Evolutionary conservation across 2,113 vertebrate species (phyloP), one percentile per base, ranked within the genome.

Genomic region (Dicentrarchus labrax): DNA sequence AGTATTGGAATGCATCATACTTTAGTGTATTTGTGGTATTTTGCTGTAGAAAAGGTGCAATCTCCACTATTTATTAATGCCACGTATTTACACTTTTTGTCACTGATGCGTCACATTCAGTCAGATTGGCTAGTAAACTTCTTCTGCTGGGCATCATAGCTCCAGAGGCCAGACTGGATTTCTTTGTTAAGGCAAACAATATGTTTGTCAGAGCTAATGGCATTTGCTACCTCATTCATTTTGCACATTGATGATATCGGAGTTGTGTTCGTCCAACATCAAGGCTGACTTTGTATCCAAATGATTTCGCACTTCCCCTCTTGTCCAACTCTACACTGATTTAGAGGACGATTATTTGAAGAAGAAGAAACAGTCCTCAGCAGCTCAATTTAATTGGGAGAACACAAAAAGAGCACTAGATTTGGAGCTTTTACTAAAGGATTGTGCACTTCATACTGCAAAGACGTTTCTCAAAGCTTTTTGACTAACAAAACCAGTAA

Each of bases 141-240:
- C 66, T 73, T 16, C 41, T 71, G 75, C 39, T 16, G 24, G 21
- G 47, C n/a, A 22, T 48, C 7, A 5, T 6, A 6, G 59, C 61
- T 65, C 67, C 22, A 65, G 45, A 78, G 60, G 19, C 41, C 65
- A 36, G 76, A 53, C 68, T 53, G 61, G 64, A n/a, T 76, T 60
- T 84, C 76, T 80, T 74, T 87, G 86, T 76, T 67, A 24, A 78
- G 75, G 60, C 69, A 65, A 80, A 80, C 69, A 1, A 47, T 57
- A 67, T 85, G 78, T 89, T 90, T 90, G 87, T 73, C 75, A 64
- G 78, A 65, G 73, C 56, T 90, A 83, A 90, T 89, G 69, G 67
- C 73, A 8, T 86, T 53, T 66, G 38, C 56, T 85, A 5, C 60
- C 57, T 59, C 57, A 21, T 41, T 87, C 24, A 65, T 83, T 30